Base-by-base conservation (phyloP, 2,888 invertebrate genomes). In the Amphipyra tragopoginis region DNA sequence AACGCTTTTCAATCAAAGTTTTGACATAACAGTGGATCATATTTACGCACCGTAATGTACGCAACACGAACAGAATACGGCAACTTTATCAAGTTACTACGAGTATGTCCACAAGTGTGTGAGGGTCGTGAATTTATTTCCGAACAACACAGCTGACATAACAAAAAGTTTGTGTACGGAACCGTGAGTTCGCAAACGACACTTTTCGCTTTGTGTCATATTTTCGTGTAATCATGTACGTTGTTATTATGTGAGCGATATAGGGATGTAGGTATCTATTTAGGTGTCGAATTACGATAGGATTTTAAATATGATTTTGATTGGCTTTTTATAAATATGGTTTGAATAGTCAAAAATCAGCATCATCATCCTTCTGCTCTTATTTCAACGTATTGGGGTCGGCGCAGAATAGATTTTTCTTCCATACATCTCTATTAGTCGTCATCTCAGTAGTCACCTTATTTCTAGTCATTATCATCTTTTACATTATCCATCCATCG, bases 131-230 rank as follows among this genome's bases (percentile, higher is more conserved):
- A 34, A 58, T 58, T 38, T 58, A 52, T 59, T 47, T 47, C 34
- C 33, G 15, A 51, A 56, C 43, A 44, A 53, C 59, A 10, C 43
- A 59, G 52, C 52, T 48, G 52, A 36, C 59, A 53, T 26, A 33
- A 47, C 52, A 52, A 26, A 42, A 59, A 53, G 42, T 59, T 59
- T 11, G 21, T 53, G 9, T 43, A 48, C 42, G 51, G 40, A 45
- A 47, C 36, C 40, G 13, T 47, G 7, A 34, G 14, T 47, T 51
- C 33, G 34, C 26, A 34, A 50, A 54, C 40, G 50, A 55, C 39
- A 54, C 33, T 61, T 49, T 61, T 54, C 15, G 39, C 42, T 59
- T 52, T 47, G 52, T 56, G 26, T 9, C 39, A 9, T 36, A 10
- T 44, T 42, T 51, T 53, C 10, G 6, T 51, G 36, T 59, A 59